phyloP scores from a whole-genome alignment of 2,888 invertebrate genomes.

The Papilio elwesi region DNA sequence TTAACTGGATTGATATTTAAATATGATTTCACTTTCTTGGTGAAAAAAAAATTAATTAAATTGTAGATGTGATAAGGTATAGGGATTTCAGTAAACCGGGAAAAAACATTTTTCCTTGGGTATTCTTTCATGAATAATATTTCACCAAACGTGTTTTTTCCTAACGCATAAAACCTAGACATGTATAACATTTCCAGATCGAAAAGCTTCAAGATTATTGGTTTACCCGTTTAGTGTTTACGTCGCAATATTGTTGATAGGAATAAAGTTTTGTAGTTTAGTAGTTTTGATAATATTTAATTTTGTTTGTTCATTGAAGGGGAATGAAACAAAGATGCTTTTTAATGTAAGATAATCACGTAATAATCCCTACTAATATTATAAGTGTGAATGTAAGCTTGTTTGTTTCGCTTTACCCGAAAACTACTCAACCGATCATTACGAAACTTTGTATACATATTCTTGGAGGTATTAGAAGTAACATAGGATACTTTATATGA shows the following conservation, averaged over 20 bases:
- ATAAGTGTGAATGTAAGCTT: too few relatives aligned
- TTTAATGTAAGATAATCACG: too few relatives aligned
- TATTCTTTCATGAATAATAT: constrained; percentile 15
- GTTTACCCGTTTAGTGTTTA: background rate
- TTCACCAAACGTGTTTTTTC: constrained; percentile 2
- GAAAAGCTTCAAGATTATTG: constrained; percentile 8
- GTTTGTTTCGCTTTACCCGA: too few relatives aligned
- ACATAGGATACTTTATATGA: too few relatives aligned
- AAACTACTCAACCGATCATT: too few relatives aligned
- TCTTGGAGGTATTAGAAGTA: too few relatives aligned
- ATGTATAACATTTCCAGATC: constrained; percentile 4
- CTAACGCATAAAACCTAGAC: constrained; percentile 3
- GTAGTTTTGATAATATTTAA: background rate
- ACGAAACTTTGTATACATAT: too few relatives aligned
- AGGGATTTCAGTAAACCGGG: background rate
- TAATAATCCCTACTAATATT: too few relatives aligned
- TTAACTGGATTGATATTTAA: too few relatives aligned
- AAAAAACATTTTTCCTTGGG: background rate
- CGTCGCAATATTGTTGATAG: background rate
- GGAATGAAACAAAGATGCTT: background rate
- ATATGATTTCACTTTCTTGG: too few relatives aligned
- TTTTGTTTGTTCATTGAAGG: background rate
- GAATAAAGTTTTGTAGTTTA: background rate
- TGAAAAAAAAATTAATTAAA: too few relatives aligned
- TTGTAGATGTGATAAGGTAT: too few relatives aligned